These are phyloP conservation scores for Corella eumyota DNA, from an alignment of 23 tunicate species.

Conservation along the genomic window DNA sequence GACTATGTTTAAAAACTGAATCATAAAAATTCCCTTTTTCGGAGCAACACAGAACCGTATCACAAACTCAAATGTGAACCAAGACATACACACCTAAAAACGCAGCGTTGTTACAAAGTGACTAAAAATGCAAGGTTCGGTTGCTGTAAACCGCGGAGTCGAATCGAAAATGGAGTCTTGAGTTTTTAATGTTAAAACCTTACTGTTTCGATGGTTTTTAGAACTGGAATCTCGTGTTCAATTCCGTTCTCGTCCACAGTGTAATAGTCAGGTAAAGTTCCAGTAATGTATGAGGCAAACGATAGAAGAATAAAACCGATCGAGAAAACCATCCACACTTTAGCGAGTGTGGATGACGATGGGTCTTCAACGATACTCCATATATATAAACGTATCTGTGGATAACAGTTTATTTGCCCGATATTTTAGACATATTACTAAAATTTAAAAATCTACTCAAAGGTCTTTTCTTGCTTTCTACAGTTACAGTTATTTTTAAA, in stretches of 20 bases:
- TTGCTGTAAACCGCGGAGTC: too few species aligned
- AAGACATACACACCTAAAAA: slow-evolving; percentile 54
- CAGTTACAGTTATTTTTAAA: too few species aligned
- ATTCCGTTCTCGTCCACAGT: slow-evolving; percentile 9
- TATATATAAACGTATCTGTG: slow-evolving; percentile 20
- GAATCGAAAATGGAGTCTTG: too few species aligned
- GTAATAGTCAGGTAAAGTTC: slow-evolving; percentile 24
- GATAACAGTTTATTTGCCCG: neutral
- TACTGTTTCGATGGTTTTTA: slow-evolving; percentile 29
- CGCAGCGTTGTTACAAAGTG: too few species aligned
- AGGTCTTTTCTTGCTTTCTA: too few species aligned
- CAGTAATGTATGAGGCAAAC: slow-evolving; percentile 21
- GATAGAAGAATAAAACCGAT: slow-evolving; percentile 34
- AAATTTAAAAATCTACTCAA: too few species aligned
- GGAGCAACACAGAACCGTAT: slow-evolving; percentile 16
- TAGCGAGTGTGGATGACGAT: slow-evolving; percentile 28
- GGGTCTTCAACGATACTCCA: slow-evolving; percentile 49
- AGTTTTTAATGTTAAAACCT: too few species aligned
- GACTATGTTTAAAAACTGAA: slow-evolving; percentile 25
- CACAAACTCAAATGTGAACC: slow-evolving; percentile 43
- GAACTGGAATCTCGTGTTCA: slow-evolving; percentile 21
- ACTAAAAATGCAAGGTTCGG: too few species aligned
- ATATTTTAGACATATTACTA: too few species aligned
- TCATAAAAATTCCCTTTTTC: slow-evolving; percentile 10
- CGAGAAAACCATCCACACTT: slow-evolving; percentile 41